Evolutionary conservation across 2,797 vertebrate species (phyloP), one percentile per base, ranked within the genome.

Genomic region (Smutsia gigantea): DNA sequence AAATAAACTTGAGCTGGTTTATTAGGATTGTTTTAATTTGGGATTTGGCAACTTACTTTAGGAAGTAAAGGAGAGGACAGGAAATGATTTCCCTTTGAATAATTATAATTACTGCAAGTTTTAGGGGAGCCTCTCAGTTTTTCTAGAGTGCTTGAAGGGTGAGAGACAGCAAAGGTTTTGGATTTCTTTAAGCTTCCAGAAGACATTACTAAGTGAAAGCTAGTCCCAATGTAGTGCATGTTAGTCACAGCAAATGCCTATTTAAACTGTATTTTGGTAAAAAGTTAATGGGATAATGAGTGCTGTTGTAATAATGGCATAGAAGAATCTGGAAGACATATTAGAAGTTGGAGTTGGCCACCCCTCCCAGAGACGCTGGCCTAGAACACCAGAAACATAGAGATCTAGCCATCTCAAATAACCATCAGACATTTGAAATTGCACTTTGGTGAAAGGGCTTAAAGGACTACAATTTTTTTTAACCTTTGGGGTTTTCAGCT

Each of bases 61-160:
- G 74, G 75, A 95, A 95, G 90, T 78, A 92, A 89, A 81, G 12
- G 37, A 93, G 11, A 37, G 42, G 1, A 29, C 0, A 69, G 85
- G 10, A 94, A 89, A 94, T 71, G 2, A 91, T 77, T 55, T 83
- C 29, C 97, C 79, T 93, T 96, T 31, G 75, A 96, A 61, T n/a
- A n/a, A 92, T 17, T 88, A 25, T 39, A 53, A 53, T 59, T 97
- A 93, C 89, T 7, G 8, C 53, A 84, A 55, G 6, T 57, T 83
- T 90, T 0, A 3, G 61, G 72, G 46, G 59, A 86, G 39, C 4
- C 29, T 92, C 10, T n/a, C n/a, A 34, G 21, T 68, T 92, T 92
- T 85, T 81, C 51, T 15, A 66, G 63, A 79, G 49, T 14, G 18
- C 27, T 82, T n/a, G 63, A 46, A 79, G 27, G 29, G 18, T 14